Conservation (phyloP, 2,888 invertebrate species). For the Lasioglossum vierecki region DNA sequence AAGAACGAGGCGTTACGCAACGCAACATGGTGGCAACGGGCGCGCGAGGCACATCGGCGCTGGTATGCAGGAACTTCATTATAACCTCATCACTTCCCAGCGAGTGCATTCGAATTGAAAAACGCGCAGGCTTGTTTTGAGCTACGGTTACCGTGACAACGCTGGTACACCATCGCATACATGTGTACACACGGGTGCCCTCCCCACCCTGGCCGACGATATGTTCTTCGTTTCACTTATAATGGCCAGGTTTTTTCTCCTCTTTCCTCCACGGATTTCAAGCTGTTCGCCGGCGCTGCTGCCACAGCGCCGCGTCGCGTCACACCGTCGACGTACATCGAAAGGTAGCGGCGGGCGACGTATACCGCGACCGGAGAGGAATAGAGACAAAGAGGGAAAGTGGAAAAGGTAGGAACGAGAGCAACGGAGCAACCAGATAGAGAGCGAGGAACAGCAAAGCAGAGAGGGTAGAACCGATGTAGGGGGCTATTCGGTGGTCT, state of each 20-base stretch:
- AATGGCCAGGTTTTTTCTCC: constrained; percentile 37
- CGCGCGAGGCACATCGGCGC: constrained; percentile 33
- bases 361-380: constrained; percentile 36
- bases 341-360: constrained; percentile 59
- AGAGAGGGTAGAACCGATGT: constrained; percentile 63
- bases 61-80: constrained; percentile 69
- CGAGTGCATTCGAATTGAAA: constrained; percentile 75
- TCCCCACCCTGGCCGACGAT: constrained; percentile 30
- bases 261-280: constrained; percentile 50
- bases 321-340: constrained; percentile 60
- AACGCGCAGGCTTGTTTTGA: constrained; percentile 76
- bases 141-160: constrained; percentile 75
- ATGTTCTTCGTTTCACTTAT: constrained; percentile 44
- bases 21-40: constrained; percentile 54
- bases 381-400: constrained; percentile 42
- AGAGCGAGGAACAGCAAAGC: constrained; percentile 26
- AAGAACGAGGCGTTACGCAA: constrained; percentile 66
- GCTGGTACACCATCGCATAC: constrained; percentile 48
- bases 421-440: background rate
- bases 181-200: constrained; percentile 12
- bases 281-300: constrained; percentile 28
- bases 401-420: constrained; percentile 10
- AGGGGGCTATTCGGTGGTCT: constrained; percentile 63
- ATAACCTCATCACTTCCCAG: constrained; percentile 74
- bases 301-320: constrained; percentile 26